These are phyloP conservation scores for Drosophila setifemur DNA, from an alignment of 1,140 invertebrate species.

Conservation along the genomic window DNA sequence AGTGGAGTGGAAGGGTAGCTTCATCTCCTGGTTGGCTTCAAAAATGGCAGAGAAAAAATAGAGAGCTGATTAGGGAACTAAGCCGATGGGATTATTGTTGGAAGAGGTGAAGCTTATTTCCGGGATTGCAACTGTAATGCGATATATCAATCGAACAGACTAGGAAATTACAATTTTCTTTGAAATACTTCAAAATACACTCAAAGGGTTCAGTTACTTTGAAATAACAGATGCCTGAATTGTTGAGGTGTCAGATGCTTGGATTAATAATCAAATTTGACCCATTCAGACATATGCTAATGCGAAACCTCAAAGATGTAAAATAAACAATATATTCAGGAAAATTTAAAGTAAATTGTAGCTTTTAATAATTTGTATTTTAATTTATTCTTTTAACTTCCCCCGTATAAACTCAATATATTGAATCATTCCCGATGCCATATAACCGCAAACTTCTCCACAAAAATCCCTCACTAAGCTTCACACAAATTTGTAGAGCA, in stretches of 20 bases:
- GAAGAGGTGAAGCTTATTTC: neutral
- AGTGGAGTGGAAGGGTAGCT: conserved; percentile 11
- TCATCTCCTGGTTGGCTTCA: conserved; percentile 11
- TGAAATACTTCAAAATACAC: neutral
- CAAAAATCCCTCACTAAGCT: neutral
- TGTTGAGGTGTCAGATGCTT: neutral
- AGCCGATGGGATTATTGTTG: conserved; percentile 25
- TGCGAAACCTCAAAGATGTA: too few relatives aligned
- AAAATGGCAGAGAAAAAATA: conserved; percentile 21
- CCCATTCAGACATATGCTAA: too few relatives aligned
- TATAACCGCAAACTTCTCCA: neutral
- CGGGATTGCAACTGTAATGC: conserved; percentile 3
- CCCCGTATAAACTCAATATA: too few relatives aligned
- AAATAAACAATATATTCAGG: too few relatives aligned
- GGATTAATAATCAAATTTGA: too few relatives aligned
- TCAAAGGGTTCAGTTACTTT: neutral
- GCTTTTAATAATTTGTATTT: neutral
- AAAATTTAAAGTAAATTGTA: neutral
- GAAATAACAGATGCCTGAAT: neutral
- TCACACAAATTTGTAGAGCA: conserved; percentile 66
- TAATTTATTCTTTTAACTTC: neutral
- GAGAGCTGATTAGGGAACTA: conserved; percentile 27
- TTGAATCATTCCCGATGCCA: conserved; percentile 13
- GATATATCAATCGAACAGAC: conserved; percentile 1
- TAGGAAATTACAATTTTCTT: neutral